Conservation (phyloP, 2,888 invertebrate species). For the Hydrotaea cyrtoneurina region DNA sequence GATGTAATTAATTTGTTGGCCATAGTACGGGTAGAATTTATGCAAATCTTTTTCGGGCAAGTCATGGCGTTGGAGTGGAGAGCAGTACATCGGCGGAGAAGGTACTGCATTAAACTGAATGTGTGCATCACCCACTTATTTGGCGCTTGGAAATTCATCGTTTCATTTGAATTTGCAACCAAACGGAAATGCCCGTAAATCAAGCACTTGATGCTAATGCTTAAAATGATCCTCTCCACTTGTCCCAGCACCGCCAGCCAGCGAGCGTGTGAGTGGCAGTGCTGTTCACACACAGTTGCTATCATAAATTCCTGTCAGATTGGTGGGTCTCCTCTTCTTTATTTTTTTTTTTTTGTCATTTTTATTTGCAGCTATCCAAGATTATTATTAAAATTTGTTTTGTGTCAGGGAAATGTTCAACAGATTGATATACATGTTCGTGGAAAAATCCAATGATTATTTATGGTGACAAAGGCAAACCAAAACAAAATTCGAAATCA, state of each 20-base stretch:
- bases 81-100: neutral
- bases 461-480: slow-evolving; percentile 59
- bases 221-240: neutral
- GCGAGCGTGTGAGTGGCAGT: slow-evolving; percentile 10
- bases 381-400: slow-evolving; percentile 67
- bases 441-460: slow-evolving; percentile 50
- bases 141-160: slow-evolving; percentile 78
- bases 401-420: slow-evolving; percentile 60
- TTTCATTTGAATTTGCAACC: slow-evolving; percentile 78
- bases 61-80: neutral
- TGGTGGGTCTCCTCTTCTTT: neutral
- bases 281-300: slow-evolving; percentile 57
- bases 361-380: slow-evolving; percentile 20
- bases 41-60: neutral
- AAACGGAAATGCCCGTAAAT: slow-evolving; percentile 79
- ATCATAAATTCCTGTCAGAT: slow-evolving; percentile 66
- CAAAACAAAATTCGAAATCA: neutral
- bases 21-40: neutral
- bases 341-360: neutral
- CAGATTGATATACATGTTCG: slow-evolving; percentile 64
- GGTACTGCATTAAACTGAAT: slow-evolving; percentile 33
- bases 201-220: slow-evolving; percentile 63
- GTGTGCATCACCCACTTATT: slow-evolving; percentile 62
- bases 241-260: neutral
- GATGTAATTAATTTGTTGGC: slow-evolving; percentile 64